Percentiles rank a stretch among this genome's conserved stretches.
Evolutionary conservation across 2,797 vertebrate genomes (phyloP).

Genomic region (Pseudocheirus occidentalis): DNA sequence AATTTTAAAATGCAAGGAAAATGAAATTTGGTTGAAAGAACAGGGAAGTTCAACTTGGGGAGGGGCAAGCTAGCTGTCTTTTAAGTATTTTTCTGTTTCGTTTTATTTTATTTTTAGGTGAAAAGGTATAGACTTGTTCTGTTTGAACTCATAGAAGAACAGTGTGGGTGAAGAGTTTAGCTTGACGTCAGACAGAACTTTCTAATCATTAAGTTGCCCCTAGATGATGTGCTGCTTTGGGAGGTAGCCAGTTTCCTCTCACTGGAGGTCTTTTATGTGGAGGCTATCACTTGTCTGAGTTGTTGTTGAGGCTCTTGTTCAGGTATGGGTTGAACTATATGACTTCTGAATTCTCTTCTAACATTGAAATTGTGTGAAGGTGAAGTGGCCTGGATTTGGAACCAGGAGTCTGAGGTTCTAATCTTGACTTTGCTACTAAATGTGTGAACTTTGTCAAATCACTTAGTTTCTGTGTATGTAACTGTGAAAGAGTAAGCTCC

Average conservation of each 20-base stretch:
- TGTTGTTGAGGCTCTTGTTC: too few species aligned
- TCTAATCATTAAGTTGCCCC: background rate
- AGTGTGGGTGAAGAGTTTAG: background rate
- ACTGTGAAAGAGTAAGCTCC: too few species aligned
- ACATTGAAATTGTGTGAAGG: too few species aligned
- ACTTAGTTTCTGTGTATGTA: background rate
- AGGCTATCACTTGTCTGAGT: too few species aligned
- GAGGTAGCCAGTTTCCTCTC: too few species aligned
- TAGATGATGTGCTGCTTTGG: background rate
- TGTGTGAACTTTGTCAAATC: background rate
- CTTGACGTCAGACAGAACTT: background rate
- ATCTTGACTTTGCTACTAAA: background rate
- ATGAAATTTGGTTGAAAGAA: background rate
- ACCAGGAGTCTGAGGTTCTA: background rate
- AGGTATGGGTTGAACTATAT: too few species aligned
- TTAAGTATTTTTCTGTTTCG: background rate
- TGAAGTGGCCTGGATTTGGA: too few species aligned
- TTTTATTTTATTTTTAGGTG: background rate
- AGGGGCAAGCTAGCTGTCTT: background rate
- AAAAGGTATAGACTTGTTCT: background rate
- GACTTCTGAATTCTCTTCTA: too few species aligned
- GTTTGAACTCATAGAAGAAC: background rate
- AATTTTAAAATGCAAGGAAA: background rate
- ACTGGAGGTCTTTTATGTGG: too few species aligned
- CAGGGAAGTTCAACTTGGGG: background rate